Evolutionary conservation across 2,113 vertebrate species (phyloP), one percentile per base, ranked within the genome.

Genomic region (Cariama cristata): DNA sequence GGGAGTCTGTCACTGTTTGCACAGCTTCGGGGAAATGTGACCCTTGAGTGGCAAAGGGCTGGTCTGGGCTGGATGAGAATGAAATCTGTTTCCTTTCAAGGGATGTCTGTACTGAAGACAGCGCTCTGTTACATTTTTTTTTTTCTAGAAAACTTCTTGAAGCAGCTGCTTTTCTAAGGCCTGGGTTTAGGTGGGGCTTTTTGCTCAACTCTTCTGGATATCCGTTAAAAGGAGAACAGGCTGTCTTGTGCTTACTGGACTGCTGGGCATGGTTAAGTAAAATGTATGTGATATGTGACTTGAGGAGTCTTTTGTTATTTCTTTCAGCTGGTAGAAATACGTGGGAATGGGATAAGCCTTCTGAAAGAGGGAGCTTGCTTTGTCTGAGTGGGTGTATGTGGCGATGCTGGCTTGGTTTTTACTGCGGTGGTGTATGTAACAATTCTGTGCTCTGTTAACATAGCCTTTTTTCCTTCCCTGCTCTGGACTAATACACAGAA

Each of bases 161-260:
- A 74, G 72, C 58, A 62, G 30, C 38, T 0, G 3, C 21, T 86
- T 81, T 66, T 19, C 3, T 13, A 55, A 88, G 26, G 59, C 49
- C 23, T 71, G 68, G 3, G 2, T 74, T 92, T 76, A 38, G 58
- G 58, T 88, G 35, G 47, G 23, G 27, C 38, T 79, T 92, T 91
- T 44, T 80, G 40, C 50, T 66, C 4, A 28, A 1, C 30, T 83
- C 17, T 58, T 66, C 27, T 63, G 68, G 55, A 16, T 55, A 14
- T 62, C 14, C 0, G 0, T 71, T 74, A 5, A 26, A 74, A 80
- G 27, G 50, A 86, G 52, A 69, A 14, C 7, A 5, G 0, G 1
- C 11, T 56, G 4, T 42, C 38, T 32, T 56, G 21, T 66, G 59
- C 50, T 67, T 73, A 23, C 6, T 52, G 20, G 58, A 8, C 38